Base-by-base conservation (phyloP, 2,888 invertebrate species). In the Hecatera dysodea region DNA sequence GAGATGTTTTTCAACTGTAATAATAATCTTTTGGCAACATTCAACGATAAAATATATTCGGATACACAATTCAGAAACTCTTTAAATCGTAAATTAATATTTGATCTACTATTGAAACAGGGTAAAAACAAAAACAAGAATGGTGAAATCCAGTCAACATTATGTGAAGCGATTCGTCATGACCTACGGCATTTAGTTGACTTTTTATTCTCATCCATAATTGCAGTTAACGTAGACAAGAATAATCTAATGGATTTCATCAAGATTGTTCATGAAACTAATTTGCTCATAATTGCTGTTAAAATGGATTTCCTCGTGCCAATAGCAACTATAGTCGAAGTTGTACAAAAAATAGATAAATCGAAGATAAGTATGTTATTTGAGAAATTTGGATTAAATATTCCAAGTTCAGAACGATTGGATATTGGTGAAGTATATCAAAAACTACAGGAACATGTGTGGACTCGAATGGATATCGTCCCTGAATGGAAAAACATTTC, bases 231-330 rank as follows among this genome's bases (percentile, higher is more conserved):
- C 42, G n/a, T 59, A 33, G 5, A 44, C 4, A 9, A 19, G 29
- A 64, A 6, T 7, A 64, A 64, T 64, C 39, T 64, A 7, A n/a
- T 22, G 29, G 29, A 64, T 39, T 56, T 64, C 17, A 56, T 64
- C 7, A 29, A 56, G 27, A 42, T 64, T 39, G 22, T 64, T 0
- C 59, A 33, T 19, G 60, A 44, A 19, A 65, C 59, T 19, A 60
- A 60, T 19, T 19, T 65, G 44, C 15, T 59, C 1, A 2, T 24
- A 1, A 0, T 59, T 15, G 44, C 64, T 15, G 33, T 65, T 44
- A 64, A 44, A 64, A 59, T 64, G 64, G 59, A 19, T 1, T 12
- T 12, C 24, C 17, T 44, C 19, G 8, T 19, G 0, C 0, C 11
- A 3, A 15, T 65, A 33, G 9, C 3, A 1, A 15, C 44, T 0